Evolutionary conservation across 2,113 vertebrate genomes (phyloP).

Genomic region (Alligator mississippiensis): DNA sequence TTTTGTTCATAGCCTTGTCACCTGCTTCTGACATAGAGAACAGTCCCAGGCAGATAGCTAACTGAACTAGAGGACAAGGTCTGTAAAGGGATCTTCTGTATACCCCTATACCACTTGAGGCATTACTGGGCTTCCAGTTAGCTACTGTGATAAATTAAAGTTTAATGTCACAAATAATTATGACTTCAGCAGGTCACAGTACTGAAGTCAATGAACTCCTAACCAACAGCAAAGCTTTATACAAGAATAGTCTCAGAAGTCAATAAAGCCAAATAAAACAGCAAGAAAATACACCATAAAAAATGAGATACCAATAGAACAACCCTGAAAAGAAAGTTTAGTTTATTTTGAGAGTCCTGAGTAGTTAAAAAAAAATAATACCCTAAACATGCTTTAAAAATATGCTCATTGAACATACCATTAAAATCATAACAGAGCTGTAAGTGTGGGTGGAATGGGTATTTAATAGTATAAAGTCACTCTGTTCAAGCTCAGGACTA

Average conservation of each 20-base stretch:
- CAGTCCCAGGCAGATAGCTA: background rate
- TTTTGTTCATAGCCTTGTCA: background rate
- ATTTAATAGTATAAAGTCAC: background rate
- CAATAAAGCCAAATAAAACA: background rate
- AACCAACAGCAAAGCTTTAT: background rate
- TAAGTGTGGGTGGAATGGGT: background rate
- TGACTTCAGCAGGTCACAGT: slow-evolving; percentile 15
- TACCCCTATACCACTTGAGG: background rate
- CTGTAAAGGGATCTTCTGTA: background rate
- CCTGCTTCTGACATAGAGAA: background rate
- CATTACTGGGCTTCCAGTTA: background rate
- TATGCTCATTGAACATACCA: background rate
- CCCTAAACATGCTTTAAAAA: background rate
- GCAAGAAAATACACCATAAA: background rate
- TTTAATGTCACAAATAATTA: background rate
- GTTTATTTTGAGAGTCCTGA: background rate
- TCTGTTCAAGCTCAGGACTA: background rate
- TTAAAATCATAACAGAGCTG: background rate
- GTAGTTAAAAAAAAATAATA: background rate
- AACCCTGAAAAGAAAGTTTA: background rate
- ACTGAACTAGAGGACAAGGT: background rate
- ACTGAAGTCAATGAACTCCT: background rate
- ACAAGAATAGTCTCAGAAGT: background rate
- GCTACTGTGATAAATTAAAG: background rate
- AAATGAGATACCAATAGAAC: background rate